Evolutionary conservation across 1,140 invertebrate genomes (phyloP), one percentile per base, ranked within the genome.

Genomic region (Aplysia californica): DNA sequence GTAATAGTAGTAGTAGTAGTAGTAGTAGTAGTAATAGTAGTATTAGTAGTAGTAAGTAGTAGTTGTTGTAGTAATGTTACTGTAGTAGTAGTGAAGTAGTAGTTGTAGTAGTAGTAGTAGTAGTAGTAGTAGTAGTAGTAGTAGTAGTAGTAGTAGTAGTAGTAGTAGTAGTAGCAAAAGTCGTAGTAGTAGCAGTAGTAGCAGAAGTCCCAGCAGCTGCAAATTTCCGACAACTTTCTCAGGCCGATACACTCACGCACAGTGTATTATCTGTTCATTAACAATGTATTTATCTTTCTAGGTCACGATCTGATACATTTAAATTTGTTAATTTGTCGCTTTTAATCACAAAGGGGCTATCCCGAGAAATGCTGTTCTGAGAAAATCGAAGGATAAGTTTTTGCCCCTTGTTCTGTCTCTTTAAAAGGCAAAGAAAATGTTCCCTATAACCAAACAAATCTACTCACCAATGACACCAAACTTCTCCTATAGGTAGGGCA

Each of bases 121-220:
- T 61, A 31, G 59, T 61, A 31, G 59, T 61, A 31, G 59, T 61
- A 31, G 59, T 61, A 31, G 29, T 61, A 31, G 59, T 61, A 31
- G 59, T 61, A 31, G 59, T 61, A 31, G 59, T 61, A 31, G 59
- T 61, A 31, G 59, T 61, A 31, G 29, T 29, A 26, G 29, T 66
- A 33, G 38, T 39, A 26, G 44, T 29, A 26, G 31, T 31, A 64
- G 50, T 61, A 38, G 58, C 20, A 36, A 26, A 15, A 31, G 59
- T 61, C 6, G 29, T 61, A 31, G 59, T 61, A 31, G 29, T 61
- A 31, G 59, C 29, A 31, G 58, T 72, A 33, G 35, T 72, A 38
- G 50, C 35, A 38, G 50, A 29, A 72, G 29, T 31, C n/a, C n/a
- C n/a, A n/a, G n/a, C 15, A n/a, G 44, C 18, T 72, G 44, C n/a